phyloP scores from a whole-genome alignment of 2,797 vertebrate genomes.

The Synanceia verrucosa region DNA sequence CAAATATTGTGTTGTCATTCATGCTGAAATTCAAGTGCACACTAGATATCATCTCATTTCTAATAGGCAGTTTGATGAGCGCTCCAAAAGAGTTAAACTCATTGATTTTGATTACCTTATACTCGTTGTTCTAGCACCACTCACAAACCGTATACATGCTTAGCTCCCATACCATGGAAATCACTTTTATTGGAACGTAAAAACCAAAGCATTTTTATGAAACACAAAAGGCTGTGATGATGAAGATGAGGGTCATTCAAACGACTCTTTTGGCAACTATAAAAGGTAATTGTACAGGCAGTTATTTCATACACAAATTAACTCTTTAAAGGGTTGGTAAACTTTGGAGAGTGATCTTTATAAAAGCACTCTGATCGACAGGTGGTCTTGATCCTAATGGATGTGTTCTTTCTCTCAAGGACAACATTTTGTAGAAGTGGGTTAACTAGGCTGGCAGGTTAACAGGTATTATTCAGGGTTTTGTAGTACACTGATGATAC shows the following conservation, averaged over 20 bases:
- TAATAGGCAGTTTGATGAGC: constrained; percentile 2
- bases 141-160: constrained; percentile 17
- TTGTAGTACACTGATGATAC: constrained; percentile 19
- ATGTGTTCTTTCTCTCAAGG: constrained; percentile 23
- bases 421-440: constrained; percentile 3
- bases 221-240: constrained; percentile 11
- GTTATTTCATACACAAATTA: background rate
- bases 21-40: background rate
- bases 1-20: background rate
- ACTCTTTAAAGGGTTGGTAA: background rate
- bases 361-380: constrained; percentile 21
- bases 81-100: background rate
- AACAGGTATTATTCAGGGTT: background rate
- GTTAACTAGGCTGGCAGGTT: constrained; percentile 8
- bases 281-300: background rate
- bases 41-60: constrained; percentile 1
- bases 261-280: constrained; percentile 3
- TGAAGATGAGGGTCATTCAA: constrained; percentile 3
- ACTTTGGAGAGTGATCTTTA: constrained; percentile 27
- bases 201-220: constrained; percentile 14
- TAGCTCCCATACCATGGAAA: background rate
- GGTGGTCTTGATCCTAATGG: constrained; percentile 26
- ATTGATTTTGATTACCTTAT: constrained; percentile 19
- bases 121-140: constrained; percentile 1
- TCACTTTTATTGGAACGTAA: constrained; percentile 20